Conservation (phyloP, 2,113 vertebrate species). For the Corvus cornix region DNA sequence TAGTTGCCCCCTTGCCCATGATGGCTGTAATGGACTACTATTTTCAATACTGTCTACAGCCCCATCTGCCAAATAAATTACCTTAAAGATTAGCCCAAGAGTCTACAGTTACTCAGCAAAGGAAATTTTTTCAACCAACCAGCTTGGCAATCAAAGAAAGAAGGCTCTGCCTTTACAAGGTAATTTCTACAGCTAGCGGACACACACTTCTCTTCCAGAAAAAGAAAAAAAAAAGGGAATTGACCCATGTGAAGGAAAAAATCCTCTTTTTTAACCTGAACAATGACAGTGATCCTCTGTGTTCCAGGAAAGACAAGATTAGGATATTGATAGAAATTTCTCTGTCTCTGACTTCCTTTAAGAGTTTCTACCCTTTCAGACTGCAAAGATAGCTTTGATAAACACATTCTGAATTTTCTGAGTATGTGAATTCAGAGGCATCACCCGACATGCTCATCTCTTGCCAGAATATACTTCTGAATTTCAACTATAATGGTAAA, state of each 20-base stretch:
- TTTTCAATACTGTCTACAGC: neutral
- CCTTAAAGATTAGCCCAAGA: neutral
- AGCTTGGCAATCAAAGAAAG: neutral
- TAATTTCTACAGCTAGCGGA: neutral
- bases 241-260: neutral
- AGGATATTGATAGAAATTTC: neutral
- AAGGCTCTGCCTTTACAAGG: neutral
- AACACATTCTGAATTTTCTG: neutral
- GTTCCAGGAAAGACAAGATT: neutral
- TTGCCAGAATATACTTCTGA: neutral
- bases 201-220: neutral
- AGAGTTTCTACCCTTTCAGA: neutral
- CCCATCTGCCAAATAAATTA: neutral
- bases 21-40: neutral
- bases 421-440: neutral
- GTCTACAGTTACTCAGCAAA: neutral
- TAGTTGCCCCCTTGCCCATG: neutral
- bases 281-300: neutral
- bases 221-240: neutral
- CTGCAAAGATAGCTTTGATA: neutral
- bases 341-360: neutral
- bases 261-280: neutral
- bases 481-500: neutral
- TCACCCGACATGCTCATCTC: neutral
- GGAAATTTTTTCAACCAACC: neutral